Evolutionary conservation across 2,113 vertebrate species (phyloP).

Genomic region (Cephalopholis sonnerati): DNA sequence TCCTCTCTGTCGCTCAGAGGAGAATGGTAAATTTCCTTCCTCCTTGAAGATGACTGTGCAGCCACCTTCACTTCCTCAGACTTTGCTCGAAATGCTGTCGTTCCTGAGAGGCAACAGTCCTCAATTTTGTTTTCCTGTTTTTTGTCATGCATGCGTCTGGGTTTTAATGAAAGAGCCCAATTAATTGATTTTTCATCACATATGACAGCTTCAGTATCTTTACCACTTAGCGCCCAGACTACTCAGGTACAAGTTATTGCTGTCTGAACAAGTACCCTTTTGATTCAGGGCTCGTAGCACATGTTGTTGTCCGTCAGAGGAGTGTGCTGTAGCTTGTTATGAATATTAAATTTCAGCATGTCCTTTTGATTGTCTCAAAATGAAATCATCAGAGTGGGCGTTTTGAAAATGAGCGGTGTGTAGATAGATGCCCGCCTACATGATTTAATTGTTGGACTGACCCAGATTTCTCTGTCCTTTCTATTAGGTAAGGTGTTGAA

Average conservation of each 20-base stretch:
- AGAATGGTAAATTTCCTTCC: conserved; percentile 25
- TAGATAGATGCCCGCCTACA: not conserved
- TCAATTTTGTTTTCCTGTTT: conserved; percentile 17
- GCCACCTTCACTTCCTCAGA: conserved; percentile 16
- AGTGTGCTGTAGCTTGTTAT: not conserved
- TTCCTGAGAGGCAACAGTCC: not conserved
- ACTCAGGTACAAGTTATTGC: not conserved
- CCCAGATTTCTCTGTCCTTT: conserved; percentile 30
- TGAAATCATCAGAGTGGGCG: not conserved
- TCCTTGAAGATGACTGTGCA: conserved; percentile 31
- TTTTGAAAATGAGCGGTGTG: not conserved
- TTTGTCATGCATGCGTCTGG: conserved; percentile 26
- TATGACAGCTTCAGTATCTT: conserved; percentile 8
- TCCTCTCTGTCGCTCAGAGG: conserved; percentile 28
- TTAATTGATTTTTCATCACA: conserved; percentile 45
- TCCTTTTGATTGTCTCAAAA: conserved; percentile 20
- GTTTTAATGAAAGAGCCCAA: conserved; percentile 26
- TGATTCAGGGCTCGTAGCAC: not conserved
- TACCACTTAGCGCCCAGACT: not conserved
- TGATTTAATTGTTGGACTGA: conserved; percentile 42
- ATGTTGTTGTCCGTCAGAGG: not conserved
- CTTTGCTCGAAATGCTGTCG: conserved; percentile 38
- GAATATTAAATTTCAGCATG: not conserved
- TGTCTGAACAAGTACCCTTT: not conserved
- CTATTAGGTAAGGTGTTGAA: conserved; percentile 95